Percentiles rank a stretch among this genome's conserved stretches.
Evolutionary conservation across 2,797 vertebrate genomes (phyloP).

Genomic region (Mormyrops boulengeri): DNA sequence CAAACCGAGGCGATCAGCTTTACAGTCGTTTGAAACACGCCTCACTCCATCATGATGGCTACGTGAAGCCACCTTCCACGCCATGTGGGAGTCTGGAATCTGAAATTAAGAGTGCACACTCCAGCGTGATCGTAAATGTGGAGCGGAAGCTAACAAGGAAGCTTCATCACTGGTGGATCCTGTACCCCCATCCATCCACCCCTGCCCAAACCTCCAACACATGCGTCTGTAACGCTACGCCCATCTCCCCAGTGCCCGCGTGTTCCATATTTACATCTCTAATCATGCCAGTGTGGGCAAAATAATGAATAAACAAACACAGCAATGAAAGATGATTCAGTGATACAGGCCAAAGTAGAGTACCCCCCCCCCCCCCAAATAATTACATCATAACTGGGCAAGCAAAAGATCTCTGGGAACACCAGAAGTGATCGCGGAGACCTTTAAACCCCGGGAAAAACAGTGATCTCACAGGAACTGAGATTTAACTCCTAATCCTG

Average conservation of each 20-base stretch:
- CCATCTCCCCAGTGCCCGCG: neutral
- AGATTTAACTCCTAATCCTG: neutral
- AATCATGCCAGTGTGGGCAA: neutral
- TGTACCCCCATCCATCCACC: neutral
- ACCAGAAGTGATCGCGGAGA: neutral
- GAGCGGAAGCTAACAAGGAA: neutral
- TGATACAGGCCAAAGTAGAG: neutral
- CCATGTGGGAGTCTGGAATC: neutral
- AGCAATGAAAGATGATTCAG: neutral
- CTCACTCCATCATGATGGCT: neutral
- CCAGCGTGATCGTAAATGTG: neutral
- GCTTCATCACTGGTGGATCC: neutral
- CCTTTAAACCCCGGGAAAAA: neutral
- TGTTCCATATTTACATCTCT: neutral
- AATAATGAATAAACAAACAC: neutral
- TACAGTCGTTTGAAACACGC: neutral
- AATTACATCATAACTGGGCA: neutral
- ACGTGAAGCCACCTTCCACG: neutral
- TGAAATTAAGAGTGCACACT: neutral
- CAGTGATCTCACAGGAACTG: neutral
- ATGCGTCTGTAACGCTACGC: neutral
- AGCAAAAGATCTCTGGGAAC: neutral
- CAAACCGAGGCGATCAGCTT: neutral
- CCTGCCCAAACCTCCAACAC: neutral
- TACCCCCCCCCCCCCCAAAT: neutral